Percentiles rank a stretch among this genome's conserved stretches.
These are phyloP conservation scores for Ylistrum balloti DNA, from an alignment of 1,140 invertebrate species.

Conservation along the genomic window DNA sequence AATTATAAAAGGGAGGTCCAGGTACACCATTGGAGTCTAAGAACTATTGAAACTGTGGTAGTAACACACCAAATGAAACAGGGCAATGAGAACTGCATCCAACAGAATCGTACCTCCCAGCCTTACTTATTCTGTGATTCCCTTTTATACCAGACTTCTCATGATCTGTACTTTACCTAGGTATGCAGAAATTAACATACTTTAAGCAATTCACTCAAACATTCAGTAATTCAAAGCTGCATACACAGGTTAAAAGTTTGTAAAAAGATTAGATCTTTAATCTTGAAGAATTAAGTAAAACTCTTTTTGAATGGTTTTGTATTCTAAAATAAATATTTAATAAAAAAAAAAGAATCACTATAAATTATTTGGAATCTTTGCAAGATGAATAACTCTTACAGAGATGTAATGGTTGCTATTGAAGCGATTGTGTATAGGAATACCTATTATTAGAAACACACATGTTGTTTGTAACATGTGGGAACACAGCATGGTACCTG, in stretches of 20 bases:
- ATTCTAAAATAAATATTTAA: neutral
- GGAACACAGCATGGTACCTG: neutral
- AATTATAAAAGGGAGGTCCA: conserved; percentile 60
- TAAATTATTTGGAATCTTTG: neutral
- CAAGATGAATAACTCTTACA: conserved; percentile 11
- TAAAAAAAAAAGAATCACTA: neutral
- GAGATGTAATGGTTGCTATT: neutral
- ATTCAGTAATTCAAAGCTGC: neutral
- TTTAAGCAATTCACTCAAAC: neutral
- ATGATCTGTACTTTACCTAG: neutral
- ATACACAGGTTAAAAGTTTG: neutral
- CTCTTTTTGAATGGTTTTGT: neutral
- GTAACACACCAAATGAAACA: conserved; percentile 31
- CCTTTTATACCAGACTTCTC: neutral
- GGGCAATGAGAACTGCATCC: conserved; percentile 25
- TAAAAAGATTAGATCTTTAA: neutral
- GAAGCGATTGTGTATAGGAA: neutral
- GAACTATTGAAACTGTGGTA: conserved; percentile 56
- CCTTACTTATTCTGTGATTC: neutral
- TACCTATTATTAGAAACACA: neutral
- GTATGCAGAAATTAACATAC: neutral
- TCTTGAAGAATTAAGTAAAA: neutral
- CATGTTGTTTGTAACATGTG: neutral
- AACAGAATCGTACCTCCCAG: conserved; percentile 31
- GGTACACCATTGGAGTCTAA: conserved; percentile 58